Evolutionary conservation across 2,797 vertebrate species (phyloP).

Genomic region (Esox masquinongy): DNA sequence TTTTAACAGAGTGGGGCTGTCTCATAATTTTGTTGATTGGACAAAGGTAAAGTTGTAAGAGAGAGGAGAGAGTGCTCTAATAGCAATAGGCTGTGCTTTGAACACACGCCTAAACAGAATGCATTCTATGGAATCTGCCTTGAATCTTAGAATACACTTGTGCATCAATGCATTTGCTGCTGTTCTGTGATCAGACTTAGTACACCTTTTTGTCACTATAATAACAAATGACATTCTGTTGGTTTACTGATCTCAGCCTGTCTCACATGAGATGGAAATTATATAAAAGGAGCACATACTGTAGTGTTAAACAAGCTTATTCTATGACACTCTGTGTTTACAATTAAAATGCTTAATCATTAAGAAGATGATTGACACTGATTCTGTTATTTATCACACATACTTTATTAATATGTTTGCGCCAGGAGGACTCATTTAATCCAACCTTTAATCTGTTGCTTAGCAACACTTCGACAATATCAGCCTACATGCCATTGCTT

Average conservation of each 20-base stretch:
- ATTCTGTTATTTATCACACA: not conserved
- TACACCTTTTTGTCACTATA: not conserved
- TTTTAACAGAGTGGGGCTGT: not conserved
- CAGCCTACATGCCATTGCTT: not conserved
- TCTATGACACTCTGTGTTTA: not conserved
- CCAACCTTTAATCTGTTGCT: not conserved
- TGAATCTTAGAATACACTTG: not conserved
- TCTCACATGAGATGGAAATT: not conserved
- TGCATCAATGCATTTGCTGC: not conserved
- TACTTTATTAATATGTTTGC: not conserved
- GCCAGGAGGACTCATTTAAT: not conserved
- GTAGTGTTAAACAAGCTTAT: not conserved
- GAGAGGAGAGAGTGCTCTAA: not conserved
- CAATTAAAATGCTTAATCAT: not conserved
- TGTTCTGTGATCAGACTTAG: not conserved
- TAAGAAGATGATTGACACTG: not conserved
- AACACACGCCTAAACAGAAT: not conserved
- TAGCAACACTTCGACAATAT: not conserved
- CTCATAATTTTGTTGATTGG: not conserved
- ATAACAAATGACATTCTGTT: not conserved
- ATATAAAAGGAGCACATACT: not conserved
- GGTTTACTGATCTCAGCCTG: not conserved
- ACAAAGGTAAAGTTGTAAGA: not conserved
- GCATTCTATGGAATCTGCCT: not conserved
- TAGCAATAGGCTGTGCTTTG: not conserved